phyloP scores from a whole-genome alignment of 2,888 invertebrate genomes.

The Scaptomyza flava region DNA sequence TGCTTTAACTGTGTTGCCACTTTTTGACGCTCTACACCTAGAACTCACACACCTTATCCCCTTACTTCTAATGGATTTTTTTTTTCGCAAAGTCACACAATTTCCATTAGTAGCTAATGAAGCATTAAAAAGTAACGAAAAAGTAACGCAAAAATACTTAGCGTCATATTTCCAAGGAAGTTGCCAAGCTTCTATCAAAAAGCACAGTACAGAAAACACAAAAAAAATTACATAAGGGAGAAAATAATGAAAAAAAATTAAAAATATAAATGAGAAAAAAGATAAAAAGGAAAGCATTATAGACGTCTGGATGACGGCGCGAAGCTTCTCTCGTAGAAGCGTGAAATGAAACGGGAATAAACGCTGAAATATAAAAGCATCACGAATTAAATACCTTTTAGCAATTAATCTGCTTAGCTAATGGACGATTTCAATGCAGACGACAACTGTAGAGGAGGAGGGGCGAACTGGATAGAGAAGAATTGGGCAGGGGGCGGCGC shows the following conservation, averaged over 20 bases:
- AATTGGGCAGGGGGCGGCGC: not conserved
- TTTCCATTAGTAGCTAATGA: constrained; percentile 80
- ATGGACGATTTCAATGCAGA: constrained; percentile 79
- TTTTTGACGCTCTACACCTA: not conserved
- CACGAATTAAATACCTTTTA: constrained; percentile 83
- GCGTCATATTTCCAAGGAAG: constrained; percentile 69
- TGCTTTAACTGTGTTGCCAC: not conserved
- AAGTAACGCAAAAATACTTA: constrained; percentile 60
- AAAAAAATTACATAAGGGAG: constrained; percentile 30
- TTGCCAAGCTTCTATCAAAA: constrained; percentile 51
- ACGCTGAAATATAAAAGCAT: constrained; percentile 71
- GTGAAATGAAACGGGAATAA: constrained; percentile 38
- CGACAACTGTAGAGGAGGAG: constrained; percentile 40
- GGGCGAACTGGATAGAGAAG: not conserved
- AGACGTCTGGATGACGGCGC: constrained; percentile 54
- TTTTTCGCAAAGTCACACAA: constrained; percentile 60
- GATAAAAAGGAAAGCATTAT: constrained; percentile 53
- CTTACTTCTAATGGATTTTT: constrained; percentile 1
- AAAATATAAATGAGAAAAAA: constrained; percentile 60
- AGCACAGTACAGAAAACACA: constrained; percentile 34
- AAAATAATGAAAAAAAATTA: constrained; percentile 35
- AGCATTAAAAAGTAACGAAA: constrained; percentile 76
- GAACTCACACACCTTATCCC: not conserved
- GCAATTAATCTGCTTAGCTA: constrained; percentile 83
- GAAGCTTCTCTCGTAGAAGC: constrained; percentile 8